phyloP scores from a whole-genome alignment of 2,113 vertebrate species.

The Phoenicopterus ruber region DNA sequence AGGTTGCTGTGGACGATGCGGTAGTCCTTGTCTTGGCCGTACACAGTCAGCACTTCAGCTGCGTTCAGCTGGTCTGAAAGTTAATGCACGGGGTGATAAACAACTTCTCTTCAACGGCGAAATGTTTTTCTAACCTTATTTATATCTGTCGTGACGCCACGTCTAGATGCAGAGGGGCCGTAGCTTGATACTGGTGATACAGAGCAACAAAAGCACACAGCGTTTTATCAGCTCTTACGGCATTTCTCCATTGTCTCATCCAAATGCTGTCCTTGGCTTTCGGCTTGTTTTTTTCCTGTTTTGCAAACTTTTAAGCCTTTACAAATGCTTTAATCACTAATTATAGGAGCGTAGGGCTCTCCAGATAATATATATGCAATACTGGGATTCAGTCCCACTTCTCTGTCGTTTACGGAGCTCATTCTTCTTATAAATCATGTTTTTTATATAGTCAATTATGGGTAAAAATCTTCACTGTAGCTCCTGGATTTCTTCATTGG shows the following conservation, averaged over 20 bases:
- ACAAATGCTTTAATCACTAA: background rate
- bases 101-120: background rate
- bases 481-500: background rate
- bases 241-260: slow-evolving; percentile 8
- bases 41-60: background rate
- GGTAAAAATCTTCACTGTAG: background rate
- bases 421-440: background rate
- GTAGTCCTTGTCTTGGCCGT: background rate
- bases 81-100: background rate
- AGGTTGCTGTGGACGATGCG: background rate
- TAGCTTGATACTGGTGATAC: background rate
- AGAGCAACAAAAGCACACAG: background rate
- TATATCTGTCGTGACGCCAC: background rate
- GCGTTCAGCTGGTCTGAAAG: background rate
- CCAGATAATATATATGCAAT: background rate
- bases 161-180: background rate
- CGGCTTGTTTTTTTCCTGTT: slow-evolving; percentile 43
- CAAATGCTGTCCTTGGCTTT: slow-evolving; percentile 10
- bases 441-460: background rate
- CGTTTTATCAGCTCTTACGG: background rate
- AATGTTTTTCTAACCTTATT: background rate
- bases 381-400: background rate
- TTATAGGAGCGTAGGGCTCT: background rate
- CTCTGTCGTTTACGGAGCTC: background rate
- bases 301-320: background rate